Evolutionary conservation across 30 jellyfish, hydroid and myxozoan species (phyloP), one percentile per base, ranked within the genome.

Genomic region (Clytia hemisphaerica): DNA sequence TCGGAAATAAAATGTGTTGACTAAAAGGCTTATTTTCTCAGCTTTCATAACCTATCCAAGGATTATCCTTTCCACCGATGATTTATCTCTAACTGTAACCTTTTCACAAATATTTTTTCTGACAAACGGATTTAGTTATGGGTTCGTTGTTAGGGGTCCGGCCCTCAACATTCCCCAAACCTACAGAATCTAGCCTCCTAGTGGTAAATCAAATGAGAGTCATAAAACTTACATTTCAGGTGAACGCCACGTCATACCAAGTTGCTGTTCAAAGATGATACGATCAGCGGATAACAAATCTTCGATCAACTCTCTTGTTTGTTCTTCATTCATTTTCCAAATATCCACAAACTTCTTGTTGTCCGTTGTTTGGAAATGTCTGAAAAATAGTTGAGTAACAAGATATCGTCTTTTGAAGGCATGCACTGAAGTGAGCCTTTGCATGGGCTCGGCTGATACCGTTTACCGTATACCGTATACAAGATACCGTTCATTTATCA

Each of bases 281-380:
- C 49, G 54, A 63, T 88, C 94, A 46, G 73, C 76, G 45, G 50
- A 80, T 27, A 80, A 50, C 49, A 88, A 88, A 80, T 88, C 90
- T 34, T 62, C 40, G 26, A 80, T 84, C 36, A 80, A 54, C 4
- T 42, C 48, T 42, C 60, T 75, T 22, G 89, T 78, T 34, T 37
- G 53, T 34, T 88, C 88, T 25, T 88, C 94, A 46, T 88, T 88
- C 97, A 88, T 88, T 58, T 64, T 42, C 94, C 97, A 88, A 57
- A 88, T 88, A 45, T 81, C 94, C 4, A 48, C 58, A 47, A 88
- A 81, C 68, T 81, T 80, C 78, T 88, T 81, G 22, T 73, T 79
- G 38, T 88, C 97, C 0, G 97, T 80, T 50, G 83, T 45, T 59
- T 88, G 97, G 51, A 88, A 88, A 67, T 88, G 97, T 45, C 97